Base-by-base conservation (phyloP, 2,797 vertebrate genomes). In the Mus spretus region DNA sequence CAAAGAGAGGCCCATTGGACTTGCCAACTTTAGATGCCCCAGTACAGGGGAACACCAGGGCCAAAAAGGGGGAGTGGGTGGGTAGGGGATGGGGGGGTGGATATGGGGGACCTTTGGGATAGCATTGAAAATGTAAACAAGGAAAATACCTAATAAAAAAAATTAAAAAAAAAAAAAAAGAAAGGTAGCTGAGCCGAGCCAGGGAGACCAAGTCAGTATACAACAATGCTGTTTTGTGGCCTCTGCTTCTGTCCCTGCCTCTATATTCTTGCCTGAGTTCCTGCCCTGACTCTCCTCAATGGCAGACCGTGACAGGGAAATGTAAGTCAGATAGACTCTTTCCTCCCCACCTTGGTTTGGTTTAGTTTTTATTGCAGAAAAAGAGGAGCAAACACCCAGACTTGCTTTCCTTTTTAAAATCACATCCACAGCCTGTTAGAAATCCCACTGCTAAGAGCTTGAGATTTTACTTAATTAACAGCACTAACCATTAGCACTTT, bases 401-500 rank as follows among this genome's bases (percentile, higher is more conserved):
- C 77, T 70, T 65, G 13, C 22, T 34, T 10, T 55, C 0, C 0
- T 81, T 31, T 80, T 78, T 65, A 83, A 8, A 89, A 67, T 96
- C 14, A 0, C 26, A 19, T 24, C 75, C 31, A 28, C 0, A 0
- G 24, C 2, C 72, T 85, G 5, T 81, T 90, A 78, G 55, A 80
- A 93, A 4, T 20, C 90, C 50, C 92, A 94, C 40, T 87, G 70
- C 12, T 89, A 95, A n/a, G 61, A 12, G 78, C 0, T 0, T 50
- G n/a, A 91, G 88, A 87, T 57, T 74, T 53, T 96, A 3, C 0
- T 34, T 17, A 90, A 94, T 37, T 86, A 82, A 89, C 91, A 96
- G 87, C 61, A 90, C 86, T 90, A 79, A 34, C 78, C 96, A 89
- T 95, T 97, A 97, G 70, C 74, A 79, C 57, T 79, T 95, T 91